Base-by-base conservation (phyloP, 1,140 invertebrate genomes). In the Lordiphosa stackelbergi region DNA sequence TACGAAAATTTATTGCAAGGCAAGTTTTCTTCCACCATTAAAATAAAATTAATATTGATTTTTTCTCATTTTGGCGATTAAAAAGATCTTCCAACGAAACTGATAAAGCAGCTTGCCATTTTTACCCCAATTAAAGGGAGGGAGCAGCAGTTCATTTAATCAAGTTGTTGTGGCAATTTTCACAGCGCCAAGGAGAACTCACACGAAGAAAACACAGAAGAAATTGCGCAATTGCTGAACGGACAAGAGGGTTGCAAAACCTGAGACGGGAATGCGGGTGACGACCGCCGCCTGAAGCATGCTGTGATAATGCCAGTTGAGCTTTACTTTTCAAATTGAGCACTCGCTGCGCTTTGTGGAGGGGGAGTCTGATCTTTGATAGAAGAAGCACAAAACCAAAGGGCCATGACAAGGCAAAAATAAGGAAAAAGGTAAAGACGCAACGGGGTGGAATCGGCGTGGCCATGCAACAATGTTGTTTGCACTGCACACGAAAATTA, bases 251-350 rank as follows among this genome's bases (percentile, higher is more conserved):
- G 75, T 83, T 79, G 77, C 66, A 56, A 64, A 78, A 77, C 55
- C 66, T 52, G 52, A 81, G 56, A 83, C 63, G 35, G 42, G 53
- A 57, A 81, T 81, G 75, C 77, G 75, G 75, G 75, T 59, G 66
- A 42, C 51, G 43, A 5, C 24, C 11, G 19, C 13, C 41, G 19
- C 13, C 41, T 65, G 66, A 71, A 45, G 75, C 75, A 81, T 81
- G 77, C 75, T 81, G 75, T 83, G 75, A 81, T 81, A 81, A 81
- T 81, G 71, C 77, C 61, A 46, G 69, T 72, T 81, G 71, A 81
- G 75, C 75, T 81, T 69, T 68, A 72, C 74, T 81, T 79, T 79
- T 81, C 70, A 68, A 70, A 81, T 79, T 81, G 72, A 81, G 75
- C 77, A 72, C 75, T 81, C 75, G 75, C 75, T 81, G 77, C 66